Evolutionary conservation across 2,888 invertebrate genomes (phyloP).

Genomic region (Hecatera dysodea): DNA sequence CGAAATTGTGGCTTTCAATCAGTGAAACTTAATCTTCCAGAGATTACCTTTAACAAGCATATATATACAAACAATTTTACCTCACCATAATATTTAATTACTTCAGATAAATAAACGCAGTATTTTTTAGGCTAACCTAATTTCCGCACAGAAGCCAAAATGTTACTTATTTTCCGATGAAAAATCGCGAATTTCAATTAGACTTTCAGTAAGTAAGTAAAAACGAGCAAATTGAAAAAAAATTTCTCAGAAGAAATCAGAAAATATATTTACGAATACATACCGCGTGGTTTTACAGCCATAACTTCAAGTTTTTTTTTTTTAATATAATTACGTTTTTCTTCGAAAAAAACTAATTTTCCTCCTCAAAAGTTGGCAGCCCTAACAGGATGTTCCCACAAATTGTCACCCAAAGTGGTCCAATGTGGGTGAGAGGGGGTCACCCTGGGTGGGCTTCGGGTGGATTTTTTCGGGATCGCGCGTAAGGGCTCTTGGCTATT

Average conservation of each 20-base stretch:
- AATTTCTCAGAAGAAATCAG: not conserved
- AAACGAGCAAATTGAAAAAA: not conserved
- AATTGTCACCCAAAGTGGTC: slow-evolving; percentile 71
- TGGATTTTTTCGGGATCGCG: slow-evolving; percentile 70
- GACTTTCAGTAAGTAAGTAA: not conserved
- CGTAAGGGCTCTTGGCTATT: slow-evolving; percentile 72
- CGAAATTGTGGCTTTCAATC: too few relatives aligned
- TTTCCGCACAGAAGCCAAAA: too few relatives aligned
- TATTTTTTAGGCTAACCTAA: not conserved
- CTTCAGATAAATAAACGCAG: too few relatives aligned
- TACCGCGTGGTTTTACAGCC: not conserved
- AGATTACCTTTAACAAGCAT: too few relatives aligned
- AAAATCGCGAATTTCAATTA: not conserved
- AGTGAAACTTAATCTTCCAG: too few relatives aligned
- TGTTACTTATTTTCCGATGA: not conserved
- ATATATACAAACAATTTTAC: too few relatives aligned
- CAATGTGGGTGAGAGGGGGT: slow-evolving; percentile 44
- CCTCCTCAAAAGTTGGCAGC: slow-evolving; percentile 23
- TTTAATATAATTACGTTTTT: not conserved
- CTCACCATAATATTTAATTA: too few relatives aligned
- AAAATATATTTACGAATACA: not conserved
- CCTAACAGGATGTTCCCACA: slow-evolving; percentile 64
- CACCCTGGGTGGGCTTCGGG: slow-evolving; percentile 33
- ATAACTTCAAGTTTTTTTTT: slow-evolving; percentile 2
- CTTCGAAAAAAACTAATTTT: not conserved